phyloP scores from a whole-genome alignment of 2,113 vertebrate species.

The Hystrix cristata region DNA sequence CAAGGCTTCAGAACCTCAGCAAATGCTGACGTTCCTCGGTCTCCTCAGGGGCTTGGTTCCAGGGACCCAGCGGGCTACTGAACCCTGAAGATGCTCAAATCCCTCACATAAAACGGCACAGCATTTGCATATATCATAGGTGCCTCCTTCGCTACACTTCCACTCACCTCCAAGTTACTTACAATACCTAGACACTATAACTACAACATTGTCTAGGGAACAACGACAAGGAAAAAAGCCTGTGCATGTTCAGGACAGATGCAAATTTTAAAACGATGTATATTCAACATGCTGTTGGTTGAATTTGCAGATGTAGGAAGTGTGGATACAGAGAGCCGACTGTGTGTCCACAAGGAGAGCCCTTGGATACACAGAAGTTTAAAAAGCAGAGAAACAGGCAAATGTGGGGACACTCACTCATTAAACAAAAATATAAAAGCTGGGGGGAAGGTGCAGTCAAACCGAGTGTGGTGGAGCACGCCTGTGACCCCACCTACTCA shows the following conservation, averaged over 20 bases:
- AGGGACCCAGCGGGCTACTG: background rate
- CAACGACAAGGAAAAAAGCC: background rate
- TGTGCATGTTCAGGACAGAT: background rate
- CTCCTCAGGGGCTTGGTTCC: background rate
- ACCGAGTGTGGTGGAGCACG: background rate
- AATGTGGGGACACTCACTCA: background rate
- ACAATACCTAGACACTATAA: background rate
- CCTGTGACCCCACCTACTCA: background rate
- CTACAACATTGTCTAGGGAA: background rate
- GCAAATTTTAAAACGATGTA: background rate
- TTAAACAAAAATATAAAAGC: background rate
- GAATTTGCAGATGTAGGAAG: background rate
- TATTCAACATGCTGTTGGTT: background rate
- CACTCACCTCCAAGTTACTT: background rate
- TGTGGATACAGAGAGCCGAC: background rate
- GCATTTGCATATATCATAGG: no score
- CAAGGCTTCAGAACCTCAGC: background rate
- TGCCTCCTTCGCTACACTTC: background rate
- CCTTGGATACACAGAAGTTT: background rate
- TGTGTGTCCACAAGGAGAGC: background rate
- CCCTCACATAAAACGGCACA: background rate
- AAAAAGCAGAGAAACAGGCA: background rate
- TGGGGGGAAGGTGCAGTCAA: background rate
- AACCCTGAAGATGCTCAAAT: background rate
- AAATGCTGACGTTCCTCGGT: background rate